Evolutionary conservation across 2,888 invertebrate species (phyloP).

Genomic region (Lottia scabra): DNA sequence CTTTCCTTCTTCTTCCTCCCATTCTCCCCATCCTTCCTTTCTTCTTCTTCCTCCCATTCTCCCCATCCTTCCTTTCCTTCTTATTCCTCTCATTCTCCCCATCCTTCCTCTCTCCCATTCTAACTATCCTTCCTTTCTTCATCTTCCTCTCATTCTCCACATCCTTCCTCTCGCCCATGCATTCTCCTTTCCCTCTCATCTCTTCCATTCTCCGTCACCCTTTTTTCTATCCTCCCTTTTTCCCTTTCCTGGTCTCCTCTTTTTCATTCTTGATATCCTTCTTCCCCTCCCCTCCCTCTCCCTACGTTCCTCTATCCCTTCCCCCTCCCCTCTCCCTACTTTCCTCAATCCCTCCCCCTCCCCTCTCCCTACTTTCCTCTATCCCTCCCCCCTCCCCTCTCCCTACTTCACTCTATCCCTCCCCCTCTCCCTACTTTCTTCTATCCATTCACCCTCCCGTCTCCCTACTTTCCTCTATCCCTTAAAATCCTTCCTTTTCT

Average conservation of each 20-base stretch:
- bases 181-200: neutral
- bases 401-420: neutral
- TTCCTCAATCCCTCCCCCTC: neutral
- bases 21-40: neutral
- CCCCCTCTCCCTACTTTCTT: neutral
- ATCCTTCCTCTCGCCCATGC: neutral
- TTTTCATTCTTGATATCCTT: neutral
- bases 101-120: conserved; percentile 1
- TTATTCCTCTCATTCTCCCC: too few species aligned
- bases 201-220: conserved; percentile 4
- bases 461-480: neutral
- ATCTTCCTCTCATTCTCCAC: conserved; percentile 8
- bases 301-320: neutral
- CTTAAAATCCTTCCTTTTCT: neutral
- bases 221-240: neutral
- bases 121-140: neutral
- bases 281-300: neutral
- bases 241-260: neutral
- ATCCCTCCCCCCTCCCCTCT: neutral
- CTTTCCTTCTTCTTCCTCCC: neutral
- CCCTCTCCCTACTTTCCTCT: neutral
- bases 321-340: neutral
- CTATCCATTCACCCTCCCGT: neutral
- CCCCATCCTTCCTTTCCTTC: neutral
- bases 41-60: neutral